Percentiles rank a stretch among this genome's conserved stretches.
Evolutionary conservation across 2,797 vertebrate genomes (phyloP).

Genomic region (Cryptoprocta ferox): DNA sequence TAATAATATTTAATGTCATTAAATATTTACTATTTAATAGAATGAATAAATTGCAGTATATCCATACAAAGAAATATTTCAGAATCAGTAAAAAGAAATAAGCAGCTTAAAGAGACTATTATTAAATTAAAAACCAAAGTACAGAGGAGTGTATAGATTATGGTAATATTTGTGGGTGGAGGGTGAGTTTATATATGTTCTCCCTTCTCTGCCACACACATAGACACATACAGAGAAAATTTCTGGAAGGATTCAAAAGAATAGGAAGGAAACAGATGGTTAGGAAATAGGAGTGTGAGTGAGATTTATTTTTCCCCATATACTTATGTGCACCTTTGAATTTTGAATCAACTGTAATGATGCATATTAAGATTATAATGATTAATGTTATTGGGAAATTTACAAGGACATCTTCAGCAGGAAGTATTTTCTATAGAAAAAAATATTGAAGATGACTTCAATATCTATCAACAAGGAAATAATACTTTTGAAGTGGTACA

Average conservation of each 20-base stretch:
- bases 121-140: constrained; percentile 10
- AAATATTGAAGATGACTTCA: background rate
- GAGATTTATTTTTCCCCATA: constrained; percentile 3
- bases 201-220: background rate
- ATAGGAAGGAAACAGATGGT: background rate
- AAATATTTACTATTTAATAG: background rate
- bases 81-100: constrained; percentile 13
- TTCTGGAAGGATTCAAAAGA: background rate
- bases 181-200: background rate
- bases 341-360: constrained; percentile 33
- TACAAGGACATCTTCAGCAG: background rate
- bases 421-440: background rate
- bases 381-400: background rate
- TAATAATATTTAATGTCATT: background rate
- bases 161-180: background rate
- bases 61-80: background rate
- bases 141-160: background rate
- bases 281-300: background rate
- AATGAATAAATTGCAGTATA: constrained; percentile 18
- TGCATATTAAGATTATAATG: constrained; percentile 17
- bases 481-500: background rate
- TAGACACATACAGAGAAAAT: background rate
- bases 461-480: background rate
- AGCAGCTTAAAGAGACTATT: background rate
- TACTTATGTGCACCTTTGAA: background rate